Conservation (phyloP, 2,113 vertebrate species). For the Lamprotornis superbus region DNA sequence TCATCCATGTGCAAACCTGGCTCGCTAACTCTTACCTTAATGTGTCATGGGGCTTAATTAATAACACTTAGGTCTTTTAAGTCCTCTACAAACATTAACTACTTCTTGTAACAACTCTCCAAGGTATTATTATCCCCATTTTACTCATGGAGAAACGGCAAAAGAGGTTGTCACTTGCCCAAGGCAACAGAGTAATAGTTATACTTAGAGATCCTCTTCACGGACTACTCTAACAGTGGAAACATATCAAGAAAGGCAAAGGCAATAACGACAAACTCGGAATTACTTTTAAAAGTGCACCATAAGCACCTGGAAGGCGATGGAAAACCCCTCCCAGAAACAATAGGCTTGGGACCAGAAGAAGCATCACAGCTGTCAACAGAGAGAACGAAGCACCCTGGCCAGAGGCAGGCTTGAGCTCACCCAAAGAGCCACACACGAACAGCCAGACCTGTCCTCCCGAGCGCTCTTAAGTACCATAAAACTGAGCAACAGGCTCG, state of each 20-base stretch:
- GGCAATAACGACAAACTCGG: neutral
- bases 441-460: neutral
- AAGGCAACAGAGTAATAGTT: neutral
- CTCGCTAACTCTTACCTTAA: constrained; percentile 41
- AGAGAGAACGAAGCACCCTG: fast-evolving
- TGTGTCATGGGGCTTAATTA: constrained; percentile 60
- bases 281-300: neutral
- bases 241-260: neutral
- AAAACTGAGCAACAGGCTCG: neutral
- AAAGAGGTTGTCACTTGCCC: constrained; percentile 3
- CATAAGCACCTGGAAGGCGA: neutral
- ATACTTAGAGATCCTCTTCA: neutral
- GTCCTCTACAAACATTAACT: constrained; percentile 58
- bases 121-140: constrained; percentile 56
- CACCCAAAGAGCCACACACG: neutral
- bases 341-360: neutral
- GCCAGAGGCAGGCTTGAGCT: neutral
- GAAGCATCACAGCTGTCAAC: neutral
- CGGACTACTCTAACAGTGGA: neutral
- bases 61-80: constrained; percentile 56
- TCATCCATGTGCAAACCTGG: constrained; percentile 55
- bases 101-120: constrained; percentile 51
- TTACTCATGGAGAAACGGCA: constrained; percentile 15
- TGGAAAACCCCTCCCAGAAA: neutral
- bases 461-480: neutral